These are phyloP conservation scores for Chrysolina haemoptera DNA, from an alignment of 2,888 invertebrate species.

Conservation along the genomic window DNA sequence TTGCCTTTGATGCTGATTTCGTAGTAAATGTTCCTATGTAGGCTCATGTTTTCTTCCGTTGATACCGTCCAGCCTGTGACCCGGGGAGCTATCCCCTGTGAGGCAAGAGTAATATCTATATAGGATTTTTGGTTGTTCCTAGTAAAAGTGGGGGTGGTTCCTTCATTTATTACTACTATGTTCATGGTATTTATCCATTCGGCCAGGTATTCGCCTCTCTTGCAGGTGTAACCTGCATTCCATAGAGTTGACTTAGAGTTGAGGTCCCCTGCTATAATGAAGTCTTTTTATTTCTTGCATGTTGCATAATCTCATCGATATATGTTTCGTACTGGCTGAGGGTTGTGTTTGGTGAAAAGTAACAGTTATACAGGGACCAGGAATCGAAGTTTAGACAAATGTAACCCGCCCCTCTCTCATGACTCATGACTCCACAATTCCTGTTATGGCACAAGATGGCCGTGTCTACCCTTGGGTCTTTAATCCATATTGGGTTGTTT, in stretches of 20 bases:
- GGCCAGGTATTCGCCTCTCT: background rate
- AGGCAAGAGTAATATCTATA: conserved; percentile 21
- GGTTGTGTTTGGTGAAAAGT: conserved; percentile 1
- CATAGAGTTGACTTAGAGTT: conserved; percentile 1
- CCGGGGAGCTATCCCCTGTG: background rate
- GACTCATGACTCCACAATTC: background rate
- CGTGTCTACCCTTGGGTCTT: background rate
- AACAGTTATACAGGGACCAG: background rate
- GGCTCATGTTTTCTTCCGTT: conserved; percentile 8
- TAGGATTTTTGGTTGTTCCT: conserved; percentile 7
- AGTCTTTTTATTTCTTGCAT: conserved; percentile 3
- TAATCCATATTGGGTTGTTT: background rate
- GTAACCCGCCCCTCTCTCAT: background rate
- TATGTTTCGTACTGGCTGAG: background rate
- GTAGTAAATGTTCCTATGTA: conserved; percentile 14
- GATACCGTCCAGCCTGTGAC: conserved; percentile 4
- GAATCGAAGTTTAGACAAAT: background rate
- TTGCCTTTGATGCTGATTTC: background rate
- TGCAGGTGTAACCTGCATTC: background rate
- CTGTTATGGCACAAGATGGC: background rate
- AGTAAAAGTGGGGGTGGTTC: conserved; percentile 19
- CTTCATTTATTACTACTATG: conserved; percentile 5
- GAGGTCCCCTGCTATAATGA: background rate
- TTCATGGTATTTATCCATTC: conserved; percentile 16
- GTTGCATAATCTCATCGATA: conserved; percentile 12